Conservation (phyloP, 2,888 invertebrate species). For the Labia minor region DNA sequence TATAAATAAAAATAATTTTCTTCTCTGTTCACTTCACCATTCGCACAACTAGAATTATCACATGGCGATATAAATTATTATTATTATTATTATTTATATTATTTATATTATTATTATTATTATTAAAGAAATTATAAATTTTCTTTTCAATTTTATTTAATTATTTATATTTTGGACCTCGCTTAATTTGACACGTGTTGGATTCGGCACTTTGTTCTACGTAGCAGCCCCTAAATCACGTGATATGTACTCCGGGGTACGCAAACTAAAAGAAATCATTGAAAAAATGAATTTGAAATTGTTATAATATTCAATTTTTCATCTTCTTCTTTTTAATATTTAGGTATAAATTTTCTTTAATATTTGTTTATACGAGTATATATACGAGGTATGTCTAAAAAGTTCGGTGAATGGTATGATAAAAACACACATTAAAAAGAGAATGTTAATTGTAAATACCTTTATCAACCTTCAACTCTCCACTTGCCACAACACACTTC, state of each 20-base stretch:
- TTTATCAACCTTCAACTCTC: too few relatives aligned
- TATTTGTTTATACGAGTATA: too few relatives aligned
- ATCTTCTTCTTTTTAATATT: neutral
- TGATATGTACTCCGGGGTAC: constrained; percentile 3
- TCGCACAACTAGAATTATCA: constrained; percentile 4
- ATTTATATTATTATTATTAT: constrained; percentile 1
- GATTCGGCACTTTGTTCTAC: constrained; percentile 1
- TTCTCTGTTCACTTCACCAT: neutral
- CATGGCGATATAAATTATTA: constrained; percentile 3
- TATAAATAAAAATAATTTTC: neutral
- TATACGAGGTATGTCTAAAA: too few relatives aligned
- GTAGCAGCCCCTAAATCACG: neutral
- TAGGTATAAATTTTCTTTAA: neutral
- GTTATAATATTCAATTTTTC: too few relatives aligned
- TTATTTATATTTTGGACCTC: neutral
- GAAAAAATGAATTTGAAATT: too few relatives aligned
- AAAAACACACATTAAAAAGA: too few relatives aligned
- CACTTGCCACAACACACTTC: too few relatives aligned
- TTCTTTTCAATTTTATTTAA: neutral
- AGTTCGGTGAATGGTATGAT: too few relatives aligned
- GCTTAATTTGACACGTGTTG: constrained; percentile 2
- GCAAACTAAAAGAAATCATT: constrained; percentile 1
- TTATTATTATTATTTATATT: too few relatives aligned
- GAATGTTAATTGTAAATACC: too few relatives aligned
- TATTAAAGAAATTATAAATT: neutral